These are phyloP conservation scores for Coptotermes formosanus DNA, from an alignment of 1,140 invertebrate genomes.

Conservation along the genomic window DNA sequence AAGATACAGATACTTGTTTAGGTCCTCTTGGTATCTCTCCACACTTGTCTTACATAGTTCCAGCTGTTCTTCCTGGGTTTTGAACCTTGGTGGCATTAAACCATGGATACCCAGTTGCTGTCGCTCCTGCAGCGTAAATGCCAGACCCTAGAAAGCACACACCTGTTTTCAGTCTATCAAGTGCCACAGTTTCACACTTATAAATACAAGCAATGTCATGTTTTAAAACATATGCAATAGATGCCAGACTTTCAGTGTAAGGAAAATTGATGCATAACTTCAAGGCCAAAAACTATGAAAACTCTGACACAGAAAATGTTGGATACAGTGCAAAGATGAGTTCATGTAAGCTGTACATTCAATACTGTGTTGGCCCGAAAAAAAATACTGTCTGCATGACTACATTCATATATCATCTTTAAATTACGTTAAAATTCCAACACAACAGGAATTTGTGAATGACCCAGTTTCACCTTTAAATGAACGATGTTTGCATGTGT, in stretches of 20 bases:
- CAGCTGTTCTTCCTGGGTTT: constrained; percentile 81
- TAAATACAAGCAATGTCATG: background rate
- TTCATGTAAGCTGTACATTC: too few species aligned
- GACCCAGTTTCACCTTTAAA: too few species aligned
- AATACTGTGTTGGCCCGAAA: too few species aligned
- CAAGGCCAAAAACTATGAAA: too few species aligned
- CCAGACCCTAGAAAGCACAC: constrained; percentile 66
- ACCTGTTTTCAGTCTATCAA: background rate
- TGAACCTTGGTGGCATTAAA: constrained; percentile 73
- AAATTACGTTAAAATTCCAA: too few species aligned
- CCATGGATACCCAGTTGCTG: constrained; percentile 83
- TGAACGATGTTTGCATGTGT: too few species aligned
- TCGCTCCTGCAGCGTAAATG: constrained; percentile 79
- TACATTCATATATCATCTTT: too few species aligned
- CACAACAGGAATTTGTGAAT: too few species aligned
- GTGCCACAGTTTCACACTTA: too few species aligned
- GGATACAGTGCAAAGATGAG: too few species aligned
- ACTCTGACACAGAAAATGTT: too few species aligned
- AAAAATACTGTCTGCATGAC: too few species aligned
- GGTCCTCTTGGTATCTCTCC: constrained; percentile 65
- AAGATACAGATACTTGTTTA: constrained; percentile 81
- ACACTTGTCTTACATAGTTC: constrained; percentile 68
- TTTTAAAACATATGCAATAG: background rate
- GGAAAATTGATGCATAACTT: background rate
- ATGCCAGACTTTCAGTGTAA: background rate